Conservation (phyloP, 1,140 invertebrate species). For the Cylas formicarius region DNA sequence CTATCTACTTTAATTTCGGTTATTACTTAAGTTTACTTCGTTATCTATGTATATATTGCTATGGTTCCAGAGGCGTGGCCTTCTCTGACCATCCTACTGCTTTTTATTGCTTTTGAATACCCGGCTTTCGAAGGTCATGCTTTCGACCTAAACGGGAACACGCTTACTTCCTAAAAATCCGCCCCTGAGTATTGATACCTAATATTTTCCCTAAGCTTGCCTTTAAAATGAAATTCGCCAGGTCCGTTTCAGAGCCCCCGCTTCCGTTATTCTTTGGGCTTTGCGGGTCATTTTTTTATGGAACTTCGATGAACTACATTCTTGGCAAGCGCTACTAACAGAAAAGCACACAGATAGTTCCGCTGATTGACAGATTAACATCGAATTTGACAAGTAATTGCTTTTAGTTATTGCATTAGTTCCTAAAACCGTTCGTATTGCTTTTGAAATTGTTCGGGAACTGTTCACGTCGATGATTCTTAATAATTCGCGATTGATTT, state of each 20-base stretch:
- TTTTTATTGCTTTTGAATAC: conserved; percentile 44
- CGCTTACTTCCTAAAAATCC: neutral
- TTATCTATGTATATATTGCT: conserved; percentile 41
- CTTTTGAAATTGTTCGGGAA: too few species aligned
- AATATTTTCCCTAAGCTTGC: too few species aligned
- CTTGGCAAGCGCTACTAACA: too few species aligned
- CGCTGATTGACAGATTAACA: conserved; percentile 17
- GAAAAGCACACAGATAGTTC: too few species aligned
- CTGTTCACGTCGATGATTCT: conserved; percentile 1
- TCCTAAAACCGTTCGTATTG: conserved; percentile 15
- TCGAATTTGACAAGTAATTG: conserved; percentile 19
- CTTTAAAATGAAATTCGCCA: too few species aligned
- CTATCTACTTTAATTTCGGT: too few species aligned
- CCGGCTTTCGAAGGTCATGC: conserved; percentile 35
- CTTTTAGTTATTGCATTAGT: conserved; percentile 18
- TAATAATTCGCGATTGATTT: neutral
- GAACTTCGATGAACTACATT: too few species aligned
- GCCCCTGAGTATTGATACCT: neutral
- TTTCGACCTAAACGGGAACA: conserved; percentile 20
- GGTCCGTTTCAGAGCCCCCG: too few species aligned
- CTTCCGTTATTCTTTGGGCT: too few species aligned
- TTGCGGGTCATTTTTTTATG: too few species aligned
- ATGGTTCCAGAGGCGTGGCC: conserved; percentile 34
- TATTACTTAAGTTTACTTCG: conserved; percentile 24
- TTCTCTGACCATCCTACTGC: conserved; percentile 33